phyloP scores from a whole-genome alignment of 2,797 vertebrate genomes.

The Cheirogaleus major region DNA sequence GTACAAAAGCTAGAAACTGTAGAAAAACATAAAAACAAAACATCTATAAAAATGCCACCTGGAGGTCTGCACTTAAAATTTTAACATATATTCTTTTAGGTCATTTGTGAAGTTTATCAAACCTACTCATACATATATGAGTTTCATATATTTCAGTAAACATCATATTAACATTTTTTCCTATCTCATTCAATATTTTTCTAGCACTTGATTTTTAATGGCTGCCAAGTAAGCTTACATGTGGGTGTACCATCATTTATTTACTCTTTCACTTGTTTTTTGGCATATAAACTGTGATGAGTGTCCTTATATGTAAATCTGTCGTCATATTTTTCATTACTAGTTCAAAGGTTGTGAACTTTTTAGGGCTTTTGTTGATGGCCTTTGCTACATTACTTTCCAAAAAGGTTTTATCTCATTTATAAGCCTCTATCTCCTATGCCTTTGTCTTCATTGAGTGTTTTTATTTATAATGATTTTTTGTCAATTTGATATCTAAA shows the following conservation, averaged over 20 bases:
- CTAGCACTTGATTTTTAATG: neutral
- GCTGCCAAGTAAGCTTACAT: neutral
- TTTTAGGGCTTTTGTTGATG: neutral
- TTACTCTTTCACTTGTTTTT: neutral
- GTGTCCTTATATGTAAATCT: neutral
- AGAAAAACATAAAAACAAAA: neutral
- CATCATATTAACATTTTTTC: neutral
- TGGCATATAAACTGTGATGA: neutral
- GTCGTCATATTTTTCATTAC: neutral
- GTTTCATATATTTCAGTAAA: neutral
- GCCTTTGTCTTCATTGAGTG: neutral
- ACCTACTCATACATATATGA: neutral
- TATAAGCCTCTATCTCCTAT: neutral
- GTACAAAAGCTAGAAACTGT: neutral
- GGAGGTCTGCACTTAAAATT: neutral
- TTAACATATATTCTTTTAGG: neutral
- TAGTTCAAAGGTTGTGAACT: neutral
- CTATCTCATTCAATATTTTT: neutral
- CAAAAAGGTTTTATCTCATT: rapidly evolving
- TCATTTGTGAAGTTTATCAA: slow-evolving; percentile 16
- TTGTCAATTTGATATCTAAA: neutral
- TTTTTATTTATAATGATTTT: neutral
- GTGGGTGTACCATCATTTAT: neutral
- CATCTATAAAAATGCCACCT: neutral
- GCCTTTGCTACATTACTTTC: rapidly evolving